Conservation (phyloP, 2,113 vertebrate genomes). For the Malurus elegans region DNA sequence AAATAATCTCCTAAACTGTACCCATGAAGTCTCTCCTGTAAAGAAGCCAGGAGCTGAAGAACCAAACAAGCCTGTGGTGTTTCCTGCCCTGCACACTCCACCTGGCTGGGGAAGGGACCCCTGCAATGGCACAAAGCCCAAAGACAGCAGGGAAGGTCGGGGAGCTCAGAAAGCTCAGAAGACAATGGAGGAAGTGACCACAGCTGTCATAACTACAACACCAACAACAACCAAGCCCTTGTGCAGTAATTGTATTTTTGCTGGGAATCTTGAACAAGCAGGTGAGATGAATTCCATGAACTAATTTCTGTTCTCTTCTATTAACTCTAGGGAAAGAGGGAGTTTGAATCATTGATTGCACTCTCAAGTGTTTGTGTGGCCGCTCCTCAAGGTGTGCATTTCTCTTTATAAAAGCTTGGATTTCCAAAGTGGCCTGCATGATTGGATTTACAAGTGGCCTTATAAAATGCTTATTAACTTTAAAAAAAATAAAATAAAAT, state of each 20-base stretch:
- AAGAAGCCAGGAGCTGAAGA: not conserved
- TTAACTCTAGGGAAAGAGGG: not conserved
- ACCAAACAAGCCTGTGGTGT: not conserved
- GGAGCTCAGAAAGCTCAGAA: not conserved
- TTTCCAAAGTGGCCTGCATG: not conserved
- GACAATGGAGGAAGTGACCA: not conserved
- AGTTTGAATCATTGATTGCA: not conserved
- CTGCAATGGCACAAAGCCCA: not conserved
- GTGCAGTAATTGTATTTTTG: not conserved
- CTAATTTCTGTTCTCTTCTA: not conserved
- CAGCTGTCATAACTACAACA: not conserved
- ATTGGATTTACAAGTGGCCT: not conserved
- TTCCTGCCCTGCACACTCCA: not conserved
- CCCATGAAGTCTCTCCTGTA: not conserved
- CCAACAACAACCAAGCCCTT: too few species aligned
- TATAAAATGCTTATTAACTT: not conserved
- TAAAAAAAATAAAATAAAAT: not conserved
- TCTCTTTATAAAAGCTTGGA: not conserved
- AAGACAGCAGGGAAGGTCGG: fast-evolving
- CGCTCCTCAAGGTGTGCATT: not conserved
- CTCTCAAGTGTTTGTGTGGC: not conserved
- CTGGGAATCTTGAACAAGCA: not conserved
- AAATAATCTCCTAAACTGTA: not conserved
- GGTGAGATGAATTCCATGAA: not conserved
- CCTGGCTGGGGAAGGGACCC: too few species aligned